Conservation (phyloP, 2,888 invertebrate genomes). For the Steinernema scapterisci region DNA sequence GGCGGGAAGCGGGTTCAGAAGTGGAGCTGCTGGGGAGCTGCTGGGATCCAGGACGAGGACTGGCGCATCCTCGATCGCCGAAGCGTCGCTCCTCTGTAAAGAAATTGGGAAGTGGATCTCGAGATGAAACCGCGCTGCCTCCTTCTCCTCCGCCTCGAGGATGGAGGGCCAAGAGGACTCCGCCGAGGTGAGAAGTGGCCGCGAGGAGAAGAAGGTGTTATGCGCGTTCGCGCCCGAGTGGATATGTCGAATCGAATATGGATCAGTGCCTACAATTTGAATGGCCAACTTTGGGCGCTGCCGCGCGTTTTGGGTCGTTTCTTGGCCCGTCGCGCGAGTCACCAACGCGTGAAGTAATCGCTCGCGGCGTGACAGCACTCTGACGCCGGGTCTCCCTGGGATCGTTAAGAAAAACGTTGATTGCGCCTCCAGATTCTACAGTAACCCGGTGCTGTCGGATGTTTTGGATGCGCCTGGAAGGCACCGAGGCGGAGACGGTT, state of each 20-base stretch:
- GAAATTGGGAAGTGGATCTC: constrained; percentile 14
- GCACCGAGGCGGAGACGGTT: not conserved
- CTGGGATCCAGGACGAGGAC: too few relatives aligned
- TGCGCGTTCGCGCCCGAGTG: constrained; percentile 29
- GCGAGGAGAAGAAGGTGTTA: constrained; percentile 20
- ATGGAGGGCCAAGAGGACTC: not conserved
- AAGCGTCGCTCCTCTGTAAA: constrained; percentile 21
- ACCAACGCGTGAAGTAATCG: constrained; percentile 25
- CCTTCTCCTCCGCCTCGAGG: not conserved
- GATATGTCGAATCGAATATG: constrained; percentile 27
- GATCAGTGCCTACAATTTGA: constrained; percentile 32
- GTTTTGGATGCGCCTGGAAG: not conserved
- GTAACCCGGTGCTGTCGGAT: not conserved
- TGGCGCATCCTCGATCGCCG: constrained; percentile 2
- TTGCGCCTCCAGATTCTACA: constrained; percentile 1
- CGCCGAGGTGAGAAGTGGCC: not conserved
- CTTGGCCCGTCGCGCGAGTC: not conserved
- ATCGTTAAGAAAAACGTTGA: not conserved
- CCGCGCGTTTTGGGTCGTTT: constrained; percentile 7
- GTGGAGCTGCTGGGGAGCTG: not conserved
- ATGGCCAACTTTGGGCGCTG: not conserved
- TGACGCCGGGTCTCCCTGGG: not conserved
- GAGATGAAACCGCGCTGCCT: not conserved
- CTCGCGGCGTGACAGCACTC: not conserved
- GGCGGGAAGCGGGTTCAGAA: not conserved